Conservation (phyloP, 2,888 invertebrate species). For the Drosophila trichaetosa region DNA sequence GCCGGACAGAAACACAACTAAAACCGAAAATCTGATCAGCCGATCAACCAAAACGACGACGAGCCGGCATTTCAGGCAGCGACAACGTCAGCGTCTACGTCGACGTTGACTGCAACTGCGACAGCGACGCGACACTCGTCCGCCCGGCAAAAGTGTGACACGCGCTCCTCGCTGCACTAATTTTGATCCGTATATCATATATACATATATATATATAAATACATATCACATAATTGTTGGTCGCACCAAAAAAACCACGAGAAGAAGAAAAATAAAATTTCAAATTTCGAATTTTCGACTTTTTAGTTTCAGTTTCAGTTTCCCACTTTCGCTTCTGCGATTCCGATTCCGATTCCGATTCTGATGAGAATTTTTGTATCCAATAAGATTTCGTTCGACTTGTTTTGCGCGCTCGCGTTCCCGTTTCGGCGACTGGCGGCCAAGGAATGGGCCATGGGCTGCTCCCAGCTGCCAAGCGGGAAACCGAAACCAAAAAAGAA, state of each 20-base stretch:
- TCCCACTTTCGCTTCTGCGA: constrained; percentile 33
- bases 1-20: constrained; percentile 75
- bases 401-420: constrained; percentile 52
- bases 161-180: constrained; percentile 54
- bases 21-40: constrained; percentile 69
- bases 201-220: constrained; percentile 4
- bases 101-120: constrained; percentile 19
- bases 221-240: constrained; percentile 32
- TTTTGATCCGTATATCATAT: constrained; percentile 33
- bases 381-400: constrained; percentile 9
- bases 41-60: constrained; percentile 54
- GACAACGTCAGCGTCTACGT: constrained; percentile 19
- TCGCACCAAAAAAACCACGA: not conserved
- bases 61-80: constrained; percentile 64
- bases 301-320: constrained; percentile 28
- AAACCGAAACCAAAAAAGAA: constrained; percentile 24
- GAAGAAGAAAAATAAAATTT: not conserved
- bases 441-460: constrained; percentile 71
- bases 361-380: constrained; percentile 6
- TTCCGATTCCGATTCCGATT: not conserved
- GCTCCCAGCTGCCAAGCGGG: constrained; percentile 67
- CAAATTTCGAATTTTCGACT: constrained; percentile 12
- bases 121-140: constrained; percentile 20
- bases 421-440: constrained; percentile 70
- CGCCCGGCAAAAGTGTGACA: constrained; percentile 49